Conservation (phyloP, 2,113 vertebrate genomes). For the Mus pahari region DNA sequence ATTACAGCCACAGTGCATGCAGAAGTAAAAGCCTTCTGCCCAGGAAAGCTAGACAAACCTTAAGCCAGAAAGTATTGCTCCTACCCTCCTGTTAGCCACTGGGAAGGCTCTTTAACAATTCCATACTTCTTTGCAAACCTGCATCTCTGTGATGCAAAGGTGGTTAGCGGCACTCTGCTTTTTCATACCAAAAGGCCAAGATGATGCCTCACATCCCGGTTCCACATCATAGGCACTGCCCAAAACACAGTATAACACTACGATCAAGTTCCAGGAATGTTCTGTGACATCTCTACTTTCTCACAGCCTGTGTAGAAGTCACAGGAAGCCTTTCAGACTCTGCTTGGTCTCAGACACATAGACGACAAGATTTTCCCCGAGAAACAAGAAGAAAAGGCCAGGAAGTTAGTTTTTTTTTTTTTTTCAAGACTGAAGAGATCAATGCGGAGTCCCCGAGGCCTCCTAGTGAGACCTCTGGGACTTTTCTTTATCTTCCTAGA, state of each 20-base stretch:
- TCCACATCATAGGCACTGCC: background rate
- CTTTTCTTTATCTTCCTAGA: background rate
- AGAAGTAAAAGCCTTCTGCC: background rate
- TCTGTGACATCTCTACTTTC: background rate
- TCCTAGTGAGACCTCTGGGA: conserved; percentile 6
- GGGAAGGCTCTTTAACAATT: background rate
- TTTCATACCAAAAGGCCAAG: background rate
- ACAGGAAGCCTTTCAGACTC: conserved; percentile 12
- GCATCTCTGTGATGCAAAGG: conserved; percentile 10
- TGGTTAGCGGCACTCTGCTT: background rate
- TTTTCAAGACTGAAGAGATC: background rate
- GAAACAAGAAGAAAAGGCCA: background rate
- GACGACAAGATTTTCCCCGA: background rate
- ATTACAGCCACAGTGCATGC: background rate
- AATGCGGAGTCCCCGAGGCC: background rate
- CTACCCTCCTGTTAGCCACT: background rate
- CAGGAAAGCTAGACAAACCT: background rate
- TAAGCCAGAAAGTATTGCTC: background rate
- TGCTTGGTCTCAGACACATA: background rate
- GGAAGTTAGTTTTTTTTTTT: background rate
- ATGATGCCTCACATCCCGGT: background rate
- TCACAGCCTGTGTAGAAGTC: background rate
- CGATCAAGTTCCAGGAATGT: background rate
- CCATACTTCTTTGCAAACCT: background rate
- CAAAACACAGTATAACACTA: background rate